Percentiles rank a stretch among this genome's conserved stretches.
These are phyloP conservation scores for Hermaeophaga mercurialis DNA, from an alignment of 2,888 invertebrate species.

Conservation along the genomic window DNA sequence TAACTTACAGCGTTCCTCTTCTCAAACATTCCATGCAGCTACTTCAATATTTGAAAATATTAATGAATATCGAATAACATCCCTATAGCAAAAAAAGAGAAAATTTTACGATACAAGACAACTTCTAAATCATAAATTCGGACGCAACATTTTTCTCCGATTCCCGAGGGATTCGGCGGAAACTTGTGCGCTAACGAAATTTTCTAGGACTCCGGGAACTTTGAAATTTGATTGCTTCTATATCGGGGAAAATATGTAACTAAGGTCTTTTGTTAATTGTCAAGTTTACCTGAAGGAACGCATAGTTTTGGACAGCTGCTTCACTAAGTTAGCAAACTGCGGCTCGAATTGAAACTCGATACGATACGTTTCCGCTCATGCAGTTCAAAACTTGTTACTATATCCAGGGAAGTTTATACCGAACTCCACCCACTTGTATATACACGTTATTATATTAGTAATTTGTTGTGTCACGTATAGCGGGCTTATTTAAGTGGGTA, in stretches of 20 bases:
- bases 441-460: not conserved
- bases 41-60: no score
- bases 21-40: no score
- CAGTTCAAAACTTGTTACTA: conserved; percentile 1
- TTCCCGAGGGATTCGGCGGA: no score
- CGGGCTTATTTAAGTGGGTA: no score
- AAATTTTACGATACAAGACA: no score
- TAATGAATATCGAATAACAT: no score
- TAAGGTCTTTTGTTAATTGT: conserved; percentile 19
- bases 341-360: conserved; percentile 25
- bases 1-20: no score
- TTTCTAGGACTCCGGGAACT: conserved; percentile 5
- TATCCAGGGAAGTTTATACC: conserved; percentile 6
- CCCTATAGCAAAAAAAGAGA: no score
- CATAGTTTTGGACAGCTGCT: conserved; percentile 31
- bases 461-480: conserved; percentile 1
- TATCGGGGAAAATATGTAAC: conserved; percentile 12
- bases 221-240: conserved; percentile 14
- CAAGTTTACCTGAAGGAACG: conserved; percentile 22
- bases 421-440: not conserved
- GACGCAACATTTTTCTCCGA: no score
- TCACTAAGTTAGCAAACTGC: conserved; percentile 19
- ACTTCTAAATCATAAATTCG: no score
- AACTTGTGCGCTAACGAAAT: not conserved
- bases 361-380: conserved; percentile 1